Base-by-base conservation (phyloP, 2,797 vertebrate genomes). In the Bufotes viridis region DNA sequence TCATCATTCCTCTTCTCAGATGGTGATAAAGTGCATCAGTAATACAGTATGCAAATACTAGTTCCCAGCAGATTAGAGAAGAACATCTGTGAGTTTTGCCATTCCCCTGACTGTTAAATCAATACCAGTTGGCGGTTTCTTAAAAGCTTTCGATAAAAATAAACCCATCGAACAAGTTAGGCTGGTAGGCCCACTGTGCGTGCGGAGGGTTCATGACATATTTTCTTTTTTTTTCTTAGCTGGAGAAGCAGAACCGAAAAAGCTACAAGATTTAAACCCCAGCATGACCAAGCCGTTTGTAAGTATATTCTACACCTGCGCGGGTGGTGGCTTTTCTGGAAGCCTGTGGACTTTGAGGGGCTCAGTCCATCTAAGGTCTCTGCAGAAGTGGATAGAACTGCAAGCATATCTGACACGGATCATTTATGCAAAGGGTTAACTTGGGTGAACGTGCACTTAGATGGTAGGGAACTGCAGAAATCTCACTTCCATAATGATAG, bases 201-300 rank as follows among this genome's bases (percentile, higher is more conserved):
- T 91, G 63, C 89, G 85, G 79, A 88, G 90, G 74, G 76, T 58
- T 90, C 88, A 6, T 90, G 53, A 75, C 82, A 76, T 84, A 49
- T 72, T 81, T 89, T 78, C 63, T 26, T 89, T 86, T 61, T 86
- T 61, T 90, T 91, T 93, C 91, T 86, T 91, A 96, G 95, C 95
- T 91, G 91, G 93, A 81, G 95, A 95, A 90, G 90, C 90, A 26
- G 94, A 95, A 92, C 91, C 91, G 87, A 93, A 93, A 92, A 94
- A 93, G 55, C 87, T 93, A 76, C 93, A 92, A 90, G 94, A 94
- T 88, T 90, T 87, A 88, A 93, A 93, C 86, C 93, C 94, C 87
- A 92, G 90, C 90, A 91, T 94, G 92, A 90, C 88, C 91, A 96
- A 95, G 88, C 95, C 94, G 88, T 76, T 93, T 0, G 95, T 96